Evolutionary conservation across 2,888 invertebrate species (phyloP), one percentile per base, ranked within the genome.

Genomic region (Drosophila dives): DNA sequence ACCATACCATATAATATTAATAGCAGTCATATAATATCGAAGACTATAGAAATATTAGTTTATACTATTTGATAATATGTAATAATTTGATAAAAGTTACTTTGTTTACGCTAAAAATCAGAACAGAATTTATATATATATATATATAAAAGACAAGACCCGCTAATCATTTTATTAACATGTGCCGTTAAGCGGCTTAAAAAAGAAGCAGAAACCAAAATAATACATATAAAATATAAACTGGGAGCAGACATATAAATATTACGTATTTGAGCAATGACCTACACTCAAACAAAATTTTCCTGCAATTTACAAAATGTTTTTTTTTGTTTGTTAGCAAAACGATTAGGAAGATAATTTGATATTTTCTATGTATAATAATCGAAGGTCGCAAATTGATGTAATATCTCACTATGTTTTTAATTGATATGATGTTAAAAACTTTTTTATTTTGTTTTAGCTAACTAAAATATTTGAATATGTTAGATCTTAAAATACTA

Each of bases 141-240:
- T 40, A 29, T 29, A 29, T 29, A 12, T 45, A 26, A 50, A 50
- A 32, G 34, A 42, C 49, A 45, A 60, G 36, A 17, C 36, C 45
- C 26, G 65, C 61, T 81, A 75, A 81, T 76, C 74, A 81, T 81
- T 87, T 85, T 87, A 85, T 86, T 83, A 87, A 80, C 86, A 87
- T 87, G 80, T 90, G 86, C 80, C 60, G 73, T 73, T 87, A 90
- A 87, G 77, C 89, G 75, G 86, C 77, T 87, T 87, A 87, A 74
- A 80, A 65, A 36, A 60, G 49, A 80, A 53, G 29, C 45, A 62
- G 61, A 42, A 49, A 29, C 17, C 29, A 36, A 58, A 60, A 42
- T 54, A 55, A 70, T 42, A 64, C 63, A 63, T 66, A 40, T 56
- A 34, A 60, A 79, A 63, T 62, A 67, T 51, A 67, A 68, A 71